phyloP scores from a whole-genome alignment of 2,113 vertebrate species.

The Gulo gulo region DNA sequence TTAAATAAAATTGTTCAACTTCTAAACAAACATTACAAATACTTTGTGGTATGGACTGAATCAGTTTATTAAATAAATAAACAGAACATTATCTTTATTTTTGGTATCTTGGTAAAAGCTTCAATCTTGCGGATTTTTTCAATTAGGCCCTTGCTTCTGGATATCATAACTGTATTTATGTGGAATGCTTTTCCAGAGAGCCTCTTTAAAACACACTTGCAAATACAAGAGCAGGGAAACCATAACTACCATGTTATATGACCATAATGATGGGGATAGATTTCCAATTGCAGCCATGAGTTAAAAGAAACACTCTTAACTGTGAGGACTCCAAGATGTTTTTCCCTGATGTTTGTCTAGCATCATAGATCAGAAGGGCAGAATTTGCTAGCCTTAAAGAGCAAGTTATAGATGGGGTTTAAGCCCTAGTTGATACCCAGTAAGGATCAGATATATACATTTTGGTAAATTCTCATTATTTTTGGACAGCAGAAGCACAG shows the following conservation, averaged over 20 bases:
- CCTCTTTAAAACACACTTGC: slow-evolving; percentile 63
- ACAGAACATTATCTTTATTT: slow-evolving; percentile 54
- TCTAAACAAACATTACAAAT: slow-evolving; percentile 47
- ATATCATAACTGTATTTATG: slow-evolving; percentile 43
- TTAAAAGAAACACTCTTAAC: slow-evolving; percentile 53
- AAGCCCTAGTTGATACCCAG: background rate
- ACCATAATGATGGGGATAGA: slow-evolving; percentile 64
- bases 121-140: slow-evolving; percentile 65
- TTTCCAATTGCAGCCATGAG: slow-evolving; percentile 50
- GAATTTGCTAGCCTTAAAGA: slow-evolving; percentile 19
- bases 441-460: background rate
- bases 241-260: slow-evolving; percentile 67
- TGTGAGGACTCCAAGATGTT: slow-evolving; percentile 39
- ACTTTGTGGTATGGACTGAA: slow-evolving; percentile 46
- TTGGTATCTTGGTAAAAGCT: slow-evolving; percentile 32
- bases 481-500: background rate
- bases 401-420: background rate
- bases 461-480: slow-evolving; percentile 12
- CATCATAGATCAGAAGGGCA: background rate
- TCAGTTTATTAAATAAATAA: slow-evolving; percentile 64
- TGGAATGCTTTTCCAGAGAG: slow-evolving; percentile 57
- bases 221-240: slow-evolving; percentile 63
- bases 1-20: slow-evolving; percentile 43
- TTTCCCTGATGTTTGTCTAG: slow-evolving; percentile 41
- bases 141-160: slow-evolving; percentile 57